These are phyloP conservation scores for Epinotia demarniana DNA, from an alignment of 2,888 invertebrate species.

Conservation along the genomic window DNA sequence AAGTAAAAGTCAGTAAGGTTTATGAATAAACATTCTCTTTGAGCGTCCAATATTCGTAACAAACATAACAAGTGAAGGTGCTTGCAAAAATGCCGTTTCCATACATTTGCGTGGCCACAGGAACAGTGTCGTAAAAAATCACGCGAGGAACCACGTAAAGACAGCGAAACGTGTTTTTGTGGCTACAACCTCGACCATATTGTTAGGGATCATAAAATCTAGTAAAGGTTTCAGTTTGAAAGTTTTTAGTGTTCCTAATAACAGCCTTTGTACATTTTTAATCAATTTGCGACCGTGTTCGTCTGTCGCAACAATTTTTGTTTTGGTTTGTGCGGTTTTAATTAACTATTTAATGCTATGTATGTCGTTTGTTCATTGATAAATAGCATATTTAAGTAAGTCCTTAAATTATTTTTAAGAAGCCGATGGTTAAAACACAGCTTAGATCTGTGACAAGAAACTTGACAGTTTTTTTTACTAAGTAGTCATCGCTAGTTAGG, in stretches of 20 bases:
- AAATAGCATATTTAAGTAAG: too few relatives aligned
- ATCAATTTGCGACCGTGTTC: background rate
- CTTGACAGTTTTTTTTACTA: too few relatives aligned
- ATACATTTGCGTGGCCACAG: slow-evolving; percentile 16
- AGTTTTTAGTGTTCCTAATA: slow-evolving; percentile 8
- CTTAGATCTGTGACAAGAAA: too few relatives aligned
- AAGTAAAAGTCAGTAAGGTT: too few relatives aligned
- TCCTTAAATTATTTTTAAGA: too few relatives aligned
- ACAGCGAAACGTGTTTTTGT: slow-evolving; percentile 31
- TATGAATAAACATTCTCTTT: background rate
- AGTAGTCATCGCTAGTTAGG: background rate
- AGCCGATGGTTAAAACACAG: too few relatives aligned
- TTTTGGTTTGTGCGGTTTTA: background rate
- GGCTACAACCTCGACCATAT: slow-evolving; percentile 11
- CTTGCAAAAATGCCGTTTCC: slow-evolving; percentile 14
- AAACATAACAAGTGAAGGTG: background rate
- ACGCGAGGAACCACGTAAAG: slow-evolving; percentile 34
- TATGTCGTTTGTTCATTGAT: too few relatives aligned
- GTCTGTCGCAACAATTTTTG: background rate
- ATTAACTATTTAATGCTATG: background rate
- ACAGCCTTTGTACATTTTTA: background rate
- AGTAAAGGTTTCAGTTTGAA: slow-evolving; percentile 9
- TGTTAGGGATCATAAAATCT: slow-evolving; percentile 8
- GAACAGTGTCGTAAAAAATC: slow-evolving; percentile 36
- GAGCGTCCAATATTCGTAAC: background rate